A percentile compares a stretch with the other conserved stretches of the same genome.
Conservation (phyloP, 2,888 invertebrate genomes). For the Nemapogon koenigi region DNA sequence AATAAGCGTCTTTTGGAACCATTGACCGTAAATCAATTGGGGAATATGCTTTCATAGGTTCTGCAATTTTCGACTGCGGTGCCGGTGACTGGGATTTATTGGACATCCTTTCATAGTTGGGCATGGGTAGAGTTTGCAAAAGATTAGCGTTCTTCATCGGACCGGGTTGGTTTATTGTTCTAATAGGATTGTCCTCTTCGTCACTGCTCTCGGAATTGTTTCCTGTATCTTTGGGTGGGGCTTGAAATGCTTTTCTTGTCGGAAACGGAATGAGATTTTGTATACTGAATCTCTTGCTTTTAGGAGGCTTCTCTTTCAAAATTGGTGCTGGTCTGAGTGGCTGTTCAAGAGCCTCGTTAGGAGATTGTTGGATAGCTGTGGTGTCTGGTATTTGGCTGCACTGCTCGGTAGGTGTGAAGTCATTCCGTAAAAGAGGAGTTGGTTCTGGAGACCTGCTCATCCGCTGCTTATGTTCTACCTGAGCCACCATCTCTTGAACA, state of each 20-base stretch:
- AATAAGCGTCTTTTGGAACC: constrained; percentile 68
- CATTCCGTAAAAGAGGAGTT: constrained; percentile 35
- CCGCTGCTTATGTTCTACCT: constrained; percentile 61
- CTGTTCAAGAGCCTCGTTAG: constrained; percentile 47
- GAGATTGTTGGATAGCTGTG: constrained; percentile 27
- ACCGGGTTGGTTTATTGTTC: constrained; percentile 53
- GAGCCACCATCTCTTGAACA: constrained; percentile 69
- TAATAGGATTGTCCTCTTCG: constrained; percentile 58
- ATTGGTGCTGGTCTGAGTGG: constrained; percentile 52
- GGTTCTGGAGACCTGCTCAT: constrained; percentile 40
- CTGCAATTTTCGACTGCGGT: constrained; percentile 25
- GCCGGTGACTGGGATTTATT: constrained; percentile 47
- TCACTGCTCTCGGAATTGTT: constrained; percentile 66
- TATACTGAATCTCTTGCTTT: constrained; percentile 54
- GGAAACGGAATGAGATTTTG: constrained; percentile 60
- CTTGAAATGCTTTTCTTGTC: constrained; percentile 54
- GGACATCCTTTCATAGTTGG: constrained; percentile 65
- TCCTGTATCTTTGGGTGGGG: constrained; percentile 50
- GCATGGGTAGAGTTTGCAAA: constrained; percentile 55
- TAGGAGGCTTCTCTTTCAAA: constrained; percentile 53
- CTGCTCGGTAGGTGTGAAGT: constrained; percentile 32
- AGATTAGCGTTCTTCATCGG: constrained; percentile 62
- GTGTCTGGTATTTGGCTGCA: constrained; percentile 20
- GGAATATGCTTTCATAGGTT: constrained; percentile 24
- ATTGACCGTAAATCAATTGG: constrained; percentile 36